Evolutionary conservation across 2,797 vertebrate genomes (phyloP), one percentile per base, ranked within the genome.

Genomic region (Carduelis carduelis): DNA sequence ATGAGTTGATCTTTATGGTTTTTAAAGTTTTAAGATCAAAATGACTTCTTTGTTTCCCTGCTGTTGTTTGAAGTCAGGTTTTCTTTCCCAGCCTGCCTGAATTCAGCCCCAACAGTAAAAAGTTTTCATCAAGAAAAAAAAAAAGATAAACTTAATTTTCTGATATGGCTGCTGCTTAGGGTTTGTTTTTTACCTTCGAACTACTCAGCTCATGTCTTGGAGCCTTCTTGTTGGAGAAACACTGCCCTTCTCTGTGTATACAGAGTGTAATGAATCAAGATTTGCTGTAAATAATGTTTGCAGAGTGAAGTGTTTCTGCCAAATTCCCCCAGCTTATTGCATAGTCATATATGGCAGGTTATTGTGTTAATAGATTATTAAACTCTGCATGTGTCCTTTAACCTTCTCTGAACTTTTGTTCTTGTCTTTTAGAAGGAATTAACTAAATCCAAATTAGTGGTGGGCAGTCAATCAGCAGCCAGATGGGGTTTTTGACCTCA

Each of bases 331-430:
- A 87, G 47, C 56, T 82, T 82, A 87, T 87, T 90, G 56, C 64
- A 55, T 55, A 77, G 87, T 96, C 85, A 64, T 74, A 75, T 82
- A 87, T 50, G 76, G 60, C 76, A 90, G 91, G 20, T 85, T 93
- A 81, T 90, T 90, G 78, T 69, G 41, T 76, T 91, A 93, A 91
- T n/a, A 88, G 76, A 72, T 94, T 95, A 87, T 90, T 93, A 76
- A 82, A 89, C 52, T 71, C 83, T 80, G 28, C 16, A 9, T 52
- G 19, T 68, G 70, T 89, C 86, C 94, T 93, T 95, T 81, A 88
- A 89, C 75, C 65, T 91, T 94, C 76, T 69, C 26, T 79, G 76
- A 92, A 86, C 93, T 96, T 96, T 95, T 64, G 41, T 74, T 87
- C 85, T 92, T 84, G 60, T 70, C 60, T 91, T 92, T 70, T 22